These are phyloP conservation scores for Octodon degus DNA, from an alignment of 2,113 vertebrate genomes.

Conservation along the genomic window DNA sequence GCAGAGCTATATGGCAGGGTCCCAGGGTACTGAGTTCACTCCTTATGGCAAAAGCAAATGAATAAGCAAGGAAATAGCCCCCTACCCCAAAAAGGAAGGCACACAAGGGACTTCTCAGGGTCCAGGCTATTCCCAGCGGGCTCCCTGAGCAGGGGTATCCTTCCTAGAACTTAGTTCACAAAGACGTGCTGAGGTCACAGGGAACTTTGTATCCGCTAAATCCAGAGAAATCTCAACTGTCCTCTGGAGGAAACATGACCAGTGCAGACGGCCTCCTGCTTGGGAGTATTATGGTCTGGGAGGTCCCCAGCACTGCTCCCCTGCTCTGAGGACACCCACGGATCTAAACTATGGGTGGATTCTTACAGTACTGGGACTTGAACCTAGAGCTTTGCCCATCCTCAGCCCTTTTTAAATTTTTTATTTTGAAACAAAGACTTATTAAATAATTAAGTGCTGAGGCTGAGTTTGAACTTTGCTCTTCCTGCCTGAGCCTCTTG, in stretches of 20 bases:
- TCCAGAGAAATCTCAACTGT: not conserved
- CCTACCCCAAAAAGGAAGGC: not conserved
- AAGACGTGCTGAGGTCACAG: not conserved
- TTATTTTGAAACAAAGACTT: not conserved
- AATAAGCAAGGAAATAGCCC: not conserved
- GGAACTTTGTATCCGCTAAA: not conserved
- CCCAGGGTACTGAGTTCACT: not conserved
- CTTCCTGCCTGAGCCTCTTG: not conserved
- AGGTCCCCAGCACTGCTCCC: rapidly evolving
- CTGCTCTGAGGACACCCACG: not conserved
- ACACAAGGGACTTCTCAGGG: not conserved
- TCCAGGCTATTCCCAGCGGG: not conserved
- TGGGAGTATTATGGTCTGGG: too few relatives aligned
- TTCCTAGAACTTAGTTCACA: not conserved
- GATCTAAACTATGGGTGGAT: not conserved
- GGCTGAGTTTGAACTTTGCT: not conserved
- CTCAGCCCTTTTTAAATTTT: not conserved
- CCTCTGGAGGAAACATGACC: not conserved
- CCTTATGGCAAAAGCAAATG: not conserved
- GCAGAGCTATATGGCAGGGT: too few relatives aligned
- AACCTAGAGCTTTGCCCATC: not conserved
- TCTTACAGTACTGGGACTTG: not conserved
- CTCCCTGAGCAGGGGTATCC: not conserved
- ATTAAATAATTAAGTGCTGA: not conserved
- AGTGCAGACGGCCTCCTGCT: not conserved